Evolutionary conservation across 2,113 vertebrate species (phyloP).

Genomic region (Chloropsis hardwickii): DNA sequence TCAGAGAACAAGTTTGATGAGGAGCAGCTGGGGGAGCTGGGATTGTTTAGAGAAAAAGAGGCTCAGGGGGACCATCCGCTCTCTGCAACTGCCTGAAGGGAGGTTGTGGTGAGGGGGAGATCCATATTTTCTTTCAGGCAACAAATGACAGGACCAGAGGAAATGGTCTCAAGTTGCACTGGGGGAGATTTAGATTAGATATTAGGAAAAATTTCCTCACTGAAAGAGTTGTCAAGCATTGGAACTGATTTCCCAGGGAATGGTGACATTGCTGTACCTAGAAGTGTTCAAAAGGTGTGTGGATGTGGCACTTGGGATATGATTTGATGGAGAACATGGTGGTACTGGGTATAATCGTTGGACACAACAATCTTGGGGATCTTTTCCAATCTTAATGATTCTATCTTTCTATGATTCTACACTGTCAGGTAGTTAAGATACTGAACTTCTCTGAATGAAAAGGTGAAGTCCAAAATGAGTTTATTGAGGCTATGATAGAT

Average conservation of each 20-base stretch:
- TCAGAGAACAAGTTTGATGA: neutral
- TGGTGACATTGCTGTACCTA: fast-evolving
- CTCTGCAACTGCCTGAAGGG: neutral
- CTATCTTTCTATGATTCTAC: neutral
- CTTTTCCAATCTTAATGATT: neutral
- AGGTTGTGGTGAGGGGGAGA: fast-evolving
- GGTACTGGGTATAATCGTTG: neutral
- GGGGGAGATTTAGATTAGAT: neutral
- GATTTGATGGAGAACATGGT: fast-evolving
- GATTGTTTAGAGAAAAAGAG: neutral
- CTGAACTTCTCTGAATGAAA: neutral
- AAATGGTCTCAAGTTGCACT: neutral
- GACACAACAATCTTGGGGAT: neutral
- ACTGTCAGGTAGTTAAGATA: neutral
- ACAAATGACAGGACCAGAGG: neutral
- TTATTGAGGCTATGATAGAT: neutral
- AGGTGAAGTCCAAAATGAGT: neutral
- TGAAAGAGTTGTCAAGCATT: neutral
- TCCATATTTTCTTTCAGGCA: neutral
- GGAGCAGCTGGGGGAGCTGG: neutral
- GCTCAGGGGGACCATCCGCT: fast-evolving
- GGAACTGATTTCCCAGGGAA: neutral
- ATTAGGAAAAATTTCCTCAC: neutral
- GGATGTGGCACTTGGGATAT: neutral
- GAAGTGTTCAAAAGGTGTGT: neutral